Conservation (phyloP, 1,140 invertebrate species). For the Eupristina koningsbergeri region DNA sequence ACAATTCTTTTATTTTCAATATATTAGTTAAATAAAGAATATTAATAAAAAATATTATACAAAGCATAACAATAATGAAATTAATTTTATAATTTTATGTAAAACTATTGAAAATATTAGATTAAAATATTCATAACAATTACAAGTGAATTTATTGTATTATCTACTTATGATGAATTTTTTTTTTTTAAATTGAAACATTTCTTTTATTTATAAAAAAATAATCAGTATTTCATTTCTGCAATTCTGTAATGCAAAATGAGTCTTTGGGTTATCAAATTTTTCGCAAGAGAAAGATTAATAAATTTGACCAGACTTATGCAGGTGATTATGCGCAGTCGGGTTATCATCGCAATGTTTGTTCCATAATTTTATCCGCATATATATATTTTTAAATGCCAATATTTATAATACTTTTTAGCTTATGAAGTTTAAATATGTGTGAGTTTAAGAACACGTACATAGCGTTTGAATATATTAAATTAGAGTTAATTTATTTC, state of each 20-base stretch:
- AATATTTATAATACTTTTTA: constrained; percentile 5
- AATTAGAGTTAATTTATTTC: constrained; percentile 13
- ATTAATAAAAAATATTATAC: no score
- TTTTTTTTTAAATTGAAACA: neutral
- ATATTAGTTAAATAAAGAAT: no score
- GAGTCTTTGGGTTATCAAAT: constrained; percentile 24
- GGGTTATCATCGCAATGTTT: constrained; percentile 53
- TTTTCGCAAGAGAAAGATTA: constrained; percentile 35
- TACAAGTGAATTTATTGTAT: neutral
- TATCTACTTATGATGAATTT: neutral
- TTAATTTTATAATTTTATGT: neutral
- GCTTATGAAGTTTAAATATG: neutral
- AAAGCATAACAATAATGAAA: neutral
- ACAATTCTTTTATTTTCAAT: no score
- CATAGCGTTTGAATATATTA: constrained; percentile 2
- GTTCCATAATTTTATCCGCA: constrained; percentile 24
- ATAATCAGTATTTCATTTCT: neutral
- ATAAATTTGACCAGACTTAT: constrained; percentile 33
- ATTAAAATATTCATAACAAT: neutral
- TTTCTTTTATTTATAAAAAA: neutral
- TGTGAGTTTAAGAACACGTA: neutral
- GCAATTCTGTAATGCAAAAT: neutral
- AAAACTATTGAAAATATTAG: neutral
- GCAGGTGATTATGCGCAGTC: constrained; percentile 52
- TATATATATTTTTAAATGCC: constrained; percentile 46